Evolutionary conservation across 2,888 invertebrate species (phyloP).

Genomic region (Chaetoderma sp.): DNA sequence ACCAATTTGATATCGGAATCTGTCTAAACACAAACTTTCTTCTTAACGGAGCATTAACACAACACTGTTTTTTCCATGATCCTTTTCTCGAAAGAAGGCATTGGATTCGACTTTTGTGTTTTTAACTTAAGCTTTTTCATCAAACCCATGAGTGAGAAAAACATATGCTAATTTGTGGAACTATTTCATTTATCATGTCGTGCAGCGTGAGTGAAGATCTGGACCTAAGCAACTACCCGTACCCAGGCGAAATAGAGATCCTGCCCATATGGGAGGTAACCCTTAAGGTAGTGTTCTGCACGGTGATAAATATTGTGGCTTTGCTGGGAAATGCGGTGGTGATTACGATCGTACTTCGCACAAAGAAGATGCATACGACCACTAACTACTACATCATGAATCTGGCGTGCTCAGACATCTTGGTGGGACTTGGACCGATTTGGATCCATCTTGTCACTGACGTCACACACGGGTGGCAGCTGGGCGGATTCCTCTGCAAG

Average conservation of each 20-base stretch:
- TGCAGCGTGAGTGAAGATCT: not conserved
- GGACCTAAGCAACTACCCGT: conserved; percentile 41
- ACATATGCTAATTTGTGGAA: too few species aligned
- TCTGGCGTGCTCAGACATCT: conserved; percentile 58
- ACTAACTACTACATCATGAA: conserved; percentile 65
- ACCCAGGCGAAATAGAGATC: conserved; percentile 33
- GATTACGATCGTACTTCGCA: conserved; percentile 47
- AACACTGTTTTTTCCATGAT: too few species aligned
- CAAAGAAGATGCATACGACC: conserved; percentile 58
- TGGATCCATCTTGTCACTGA: conserved; percentile 82
- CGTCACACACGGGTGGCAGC: conserved; percentile 82
- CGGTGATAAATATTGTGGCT: conserved; percentile 44
- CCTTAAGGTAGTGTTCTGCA: conserved; percentile 43
- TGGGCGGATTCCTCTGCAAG: conserved; percentile 81
- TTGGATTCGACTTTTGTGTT: too few species aligned
- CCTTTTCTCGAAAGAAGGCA: too few species aligned
- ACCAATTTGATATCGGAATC: too few species aligned
- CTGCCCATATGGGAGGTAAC: conserved; percentile 46
- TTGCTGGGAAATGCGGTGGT: conserved; percentile 53
- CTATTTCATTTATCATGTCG: too few species aligned
- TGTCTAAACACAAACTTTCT: too few species aligned
- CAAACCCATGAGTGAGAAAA: too few species aligned
- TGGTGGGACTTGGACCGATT: conserved; percentile 74
- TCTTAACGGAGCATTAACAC: too few species aligned
- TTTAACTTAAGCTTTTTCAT: too few species aligned